Conservation (phyloP, 2,888 invertebrate genomes). For the Iselma pallidipennis region DNA sequence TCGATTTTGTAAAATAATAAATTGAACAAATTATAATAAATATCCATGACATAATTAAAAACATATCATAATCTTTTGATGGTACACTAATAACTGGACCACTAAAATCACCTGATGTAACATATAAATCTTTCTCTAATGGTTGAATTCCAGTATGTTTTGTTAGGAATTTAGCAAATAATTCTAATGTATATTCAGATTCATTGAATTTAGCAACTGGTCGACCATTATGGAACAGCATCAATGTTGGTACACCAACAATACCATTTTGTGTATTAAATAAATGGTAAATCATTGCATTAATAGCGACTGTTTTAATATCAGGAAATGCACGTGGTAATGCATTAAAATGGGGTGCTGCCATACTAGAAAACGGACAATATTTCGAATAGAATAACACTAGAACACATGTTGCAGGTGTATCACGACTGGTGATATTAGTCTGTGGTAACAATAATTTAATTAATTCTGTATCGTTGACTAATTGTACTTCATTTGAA, state of each 20-base stretch:
- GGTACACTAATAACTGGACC: slow-evolving; percentile 83
- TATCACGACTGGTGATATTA: slow-evolving; percentile 67
- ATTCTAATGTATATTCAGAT: slow-evolving; percentile 76
- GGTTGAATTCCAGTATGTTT: slow-evolving; percentile 73
- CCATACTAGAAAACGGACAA: slow-evolving; percentile 88
- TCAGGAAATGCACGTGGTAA: slow-evolving; percentile 84
- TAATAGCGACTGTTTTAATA: slow-evolving; percentile 85
- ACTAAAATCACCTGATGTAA: slow-evolving; percentile 74
- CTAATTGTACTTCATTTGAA: slow-evolving; percentile 62
- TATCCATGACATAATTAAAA: slow-evolving; percentile 80
- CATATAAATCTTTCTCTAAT: slow-evolving; percentile 65
- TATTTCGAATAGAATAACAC: slow-evolving; percentile 88
- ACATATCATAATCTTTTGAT: slow-evolving; percentile 77
- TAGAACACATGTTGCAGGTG: slow-evolving; percentile 70
- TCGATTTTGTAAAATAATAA: slow-evolving; percentile 77
- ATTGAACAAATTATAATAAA: slow-evolving; percentile 77
- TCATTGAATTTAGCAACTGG: slow-evolving; percentile 84
- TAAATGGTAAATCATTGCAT: slow-evolving; percentile 80
- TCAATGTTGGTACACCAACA: slow-evolving; percentile 84
- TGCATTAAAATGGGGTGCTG: slow-evolving; percentile 90
- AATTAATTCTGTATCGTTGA: slow-evolving; percentile 72
- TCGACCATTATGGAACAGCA: slow-evolving; percentile 88
- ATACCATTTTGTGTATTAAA: slow-evolving; percentile 92
- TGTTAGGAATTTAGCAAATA: slow-evolving; percentile 77
- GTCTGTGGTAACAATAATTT: slow-evolving; percentile 66